Conservation (phyloP, 1,140 invertebrate genomes). For the Drusus annulatus region DNA sequence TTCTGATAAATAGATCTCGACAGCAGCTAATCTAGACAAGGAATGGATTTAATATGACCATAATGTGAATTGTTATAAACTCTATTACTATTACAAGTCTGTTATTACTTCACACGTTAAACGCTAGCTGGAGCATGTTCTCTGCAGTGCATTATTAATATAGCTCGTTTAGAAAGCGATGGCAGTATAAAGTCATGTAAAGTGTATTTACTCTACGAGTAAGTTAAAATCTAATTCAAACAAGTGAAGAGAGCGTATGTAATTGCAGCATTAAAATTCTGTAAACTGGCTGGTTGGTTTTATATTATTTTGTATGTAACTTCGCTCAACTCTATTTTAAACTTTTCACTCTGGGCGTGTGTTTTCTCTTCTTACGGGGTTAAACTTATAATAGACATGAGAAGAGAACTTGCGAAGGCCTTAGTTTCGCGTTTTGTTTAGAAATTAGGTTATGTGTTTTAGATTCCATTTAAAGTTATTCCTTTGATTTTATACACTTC, state of each 20-base stretch:
- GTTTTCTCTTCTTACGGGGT: background rate
- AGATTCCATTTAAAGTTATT: slow-evolving; percentile 35
- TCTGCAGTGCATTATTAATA: slow-evolving; percentile 7
- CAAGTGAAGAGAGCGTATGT: slow-evolving; percentile 26
- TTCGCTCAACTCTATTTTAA: slow-evolving; percentile 44
- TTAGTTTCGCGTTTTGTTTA: slow-evolving; percentile 23
- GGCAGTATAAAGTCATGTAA: background rate
- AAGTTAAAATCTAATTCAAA: slow-evolving; percentile 28
- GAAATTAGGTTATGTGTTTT: slow-evolving; percentile 30
- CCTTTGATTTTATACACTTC: slow-evolving; percentile 17
- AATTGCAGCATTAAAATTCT: slow-evolving; percentile 38
- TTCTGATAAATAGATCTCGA: no score
- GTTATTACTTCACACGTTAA: background rate
- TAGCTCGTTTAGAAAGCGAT: background rate
- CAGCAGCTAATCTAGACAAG: no score
- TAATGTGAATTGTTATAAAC: no score
- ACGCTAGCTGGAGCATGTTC: background rate
- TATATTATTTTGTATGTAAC: slow-evolving; percentile 36
- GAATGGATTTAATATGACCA: no score
- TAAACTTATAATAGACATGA: slow-evolving; percentile 19
- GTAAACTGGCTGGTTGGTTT: slow-evolving; percentile 29
- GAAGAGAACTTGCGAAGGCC: slow-evolving; percentile 18
- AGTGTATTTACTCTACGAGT: background rate
- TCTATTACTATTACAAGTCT: no score
- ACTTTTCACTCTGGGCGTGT: slow-evolving; percentile 32